These are phyloP conservation scores for Diabrotica balteata DNA, from an alignment of 2,888 invertebrate species.

Conservation along the genomic window DNA sequence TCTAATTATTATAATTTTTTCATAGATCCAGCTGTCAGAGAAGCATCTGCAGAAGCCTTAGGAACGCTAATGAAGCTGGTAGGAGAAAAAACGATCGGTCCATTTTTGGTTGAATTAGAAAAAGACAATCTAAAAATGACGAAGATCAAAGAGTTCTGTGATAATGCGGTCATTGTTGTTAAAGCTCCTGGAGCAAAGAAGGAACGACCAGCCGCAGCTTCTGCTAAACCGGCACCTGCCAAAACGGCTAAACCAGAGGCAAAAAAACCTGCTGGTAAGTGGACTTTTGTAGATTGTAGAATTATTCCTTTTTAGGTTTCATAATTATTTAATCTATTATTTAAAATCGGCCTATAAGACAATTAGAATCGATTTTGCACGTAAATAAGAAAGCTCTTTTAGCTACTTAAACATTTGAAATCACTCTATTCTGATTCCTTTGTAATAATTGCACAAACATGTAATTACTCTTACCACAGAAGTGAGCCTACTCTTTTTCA, in stretches of 20 bases:
- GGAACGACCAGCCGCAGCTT: conserved; percentile 64
- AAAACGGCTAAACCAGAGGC: conserved; percentile 55
- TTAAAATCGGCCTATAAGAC: conserved; percentile 1
- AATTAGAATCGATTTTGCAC: too few relatives aligned
- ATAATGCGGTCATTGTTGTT: conserved; percentile 87
- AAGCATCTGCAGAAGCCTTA: conserved; percentile 90
- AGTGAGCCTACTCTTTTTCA: too few relatives aligned
- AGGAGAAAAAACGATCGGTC: conserved; percentile 87
- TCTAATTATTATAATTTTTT: too few relatives aligned
- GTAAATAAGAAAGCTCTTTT: too few relatives aligned
- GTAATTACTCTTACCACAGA: too few relatives aligned
- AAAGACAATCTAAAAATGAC: conserved; percentile 89
- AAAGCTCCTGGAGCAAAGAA: conserved; percentile 73
- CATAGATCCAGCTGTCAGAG: conserved; percentile 86
- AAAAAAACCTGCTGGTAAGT: conserved; percentile 29
- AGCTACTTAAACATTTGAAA: too few relatives aligned
- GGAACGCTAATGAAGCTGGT: conserved; percentile 94
- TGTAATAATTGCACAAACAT: too few relatives aligned
- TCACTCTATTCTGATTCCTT: too few relatives aligned
- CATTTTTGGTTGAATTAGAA: conserved; percentile 89
- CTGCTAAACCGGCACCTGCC: conserved; percentile 57
- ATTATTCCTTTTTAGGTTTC: not conserved
- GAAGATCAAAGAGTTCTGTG: conserved; percentile 92
- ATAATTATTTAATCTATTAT: conserved; percentile 15
- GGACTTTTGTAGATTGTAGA: not conserved